Base-by-base conservation (phyloP, 2,113 vertebrate genomes). In the Acinonyx jubatus region DNA sequence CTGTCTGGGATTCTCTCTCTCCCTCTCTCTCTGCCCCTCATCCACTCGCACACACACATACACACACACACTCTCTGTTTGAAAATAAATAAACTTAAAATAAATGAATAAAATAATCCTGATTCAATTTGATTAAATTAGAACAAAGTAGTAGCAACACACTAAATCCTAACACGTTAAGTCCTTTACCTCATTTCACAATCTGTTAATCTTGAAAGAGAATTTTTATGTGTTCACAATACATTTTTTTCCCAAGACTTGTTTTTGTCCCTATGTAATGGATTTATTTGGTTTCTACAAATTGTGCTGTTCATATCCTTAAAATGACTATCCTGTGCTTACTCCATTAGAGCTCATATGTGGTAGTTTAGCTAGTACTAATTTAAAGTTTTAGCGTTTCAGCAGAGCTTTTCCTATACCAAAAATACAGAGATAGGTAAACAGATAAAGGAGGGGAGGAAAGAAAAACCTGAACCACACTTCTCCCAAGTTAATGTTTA, bases 401-500 rank as follows among this genome's bases (percentile, higher is more conserved):
- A 97, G 80, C 94, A 98, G 96, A 98, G 89, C 97, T 97, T 94
- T 95, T 97, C 98, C 93, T 98, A 89, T 71, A 87, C 10, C 33
- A 92, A 95, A 97, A 93, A 88, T 11, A 97, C 90, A 91, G 6
- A 96, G 21, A 87, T 31, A 91, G 13, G 92, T 45, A 95, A 82
- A 89, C 6, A 69, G 63, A 85, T 15, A 65, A 41, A 69, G 81
- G 79, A 85, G 71, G 89, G 82, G 55, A 84, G 6, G 41, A 66
- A 94, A 89, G 79, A 88, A 94, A 96, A 96, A 57, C 79, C 76
- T 19, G 19, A 74, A 95, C 90, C 98, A 97, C 27, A 74, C 98
- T 98, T 97, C 98, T 98, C 84, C 71, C 86, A 33, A 98, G 99
- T 99, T 99, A 99, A 99, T 99, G 95, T 99, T 99, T 99, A 99